Evolutionary conservation across 2,888 invertebrate species (phyloP).

Genomic region (Pseudolycoriella hygida): DNA sequence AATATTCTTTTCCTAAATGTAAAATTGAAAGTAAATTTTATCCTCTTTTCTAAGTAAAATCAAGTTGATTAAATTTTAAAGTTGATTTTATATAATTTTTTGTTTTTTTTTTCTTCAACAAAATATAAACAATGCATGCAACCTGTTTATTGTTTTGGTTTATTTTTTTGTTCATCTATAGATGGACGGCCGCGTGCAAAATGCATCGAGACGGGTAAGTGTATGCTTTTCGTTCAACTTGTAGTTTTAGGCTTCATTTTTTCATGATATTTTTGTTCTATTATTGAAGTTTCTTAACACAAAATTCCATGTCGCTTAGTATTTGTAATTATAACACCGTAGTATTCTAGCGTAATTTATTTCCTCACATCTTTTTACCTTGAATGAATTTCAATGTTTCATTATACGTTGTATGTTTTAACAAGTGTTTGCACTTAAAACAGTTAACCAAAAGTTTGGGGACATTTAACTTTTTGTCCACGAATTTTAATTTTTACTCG

Average conservation of each 20-base stretch:
- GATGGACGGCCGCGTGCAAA: conserved; percentile 33
- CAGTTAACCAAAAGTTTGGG: no score
- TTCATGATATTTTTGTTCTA: conserved; percentile 4
- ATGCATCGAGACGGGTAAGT: conserved; percentile 32
- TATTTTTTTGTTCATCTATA: conserved; percentile 30
- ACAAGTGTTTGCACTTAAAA: no score
- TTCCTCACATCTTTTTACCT: no score
- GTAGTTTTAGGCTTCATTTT: conserved; percentile 4
- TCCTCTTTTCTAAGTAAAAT: background rate
- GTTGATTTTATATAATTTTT: conserved; percentile 10
- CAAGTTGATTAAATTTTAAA: conserved; percentile 4
- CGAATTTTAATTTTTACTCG: no score
- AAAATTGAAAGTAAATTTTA: background rate
- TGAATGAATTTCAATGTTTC: no score
- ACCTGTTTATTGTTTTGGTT: conserved; percentile 26
- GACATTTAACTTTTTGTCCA: no score
- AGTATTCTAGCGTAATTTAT: no score
- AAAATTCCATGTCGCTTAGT: no score
- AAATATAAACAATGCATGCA: conserved; percentile 19
- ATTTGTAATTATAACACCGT: no score
- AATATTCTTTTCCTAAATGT: background rate
- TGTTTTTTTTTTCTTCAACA: background rate
- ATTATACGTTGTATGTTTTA: no score
- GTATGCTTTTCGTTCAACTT: conserved; percentile 10
- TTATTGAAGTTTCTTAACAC: no score